Percentiles rank a stretch among this genome's conserved stretches.
These are phyloP conservation scores for Drosophila incognita DNA, from an alignment of 2,888 invertebrate genomes.

Conservation along the genomic window DNA sequence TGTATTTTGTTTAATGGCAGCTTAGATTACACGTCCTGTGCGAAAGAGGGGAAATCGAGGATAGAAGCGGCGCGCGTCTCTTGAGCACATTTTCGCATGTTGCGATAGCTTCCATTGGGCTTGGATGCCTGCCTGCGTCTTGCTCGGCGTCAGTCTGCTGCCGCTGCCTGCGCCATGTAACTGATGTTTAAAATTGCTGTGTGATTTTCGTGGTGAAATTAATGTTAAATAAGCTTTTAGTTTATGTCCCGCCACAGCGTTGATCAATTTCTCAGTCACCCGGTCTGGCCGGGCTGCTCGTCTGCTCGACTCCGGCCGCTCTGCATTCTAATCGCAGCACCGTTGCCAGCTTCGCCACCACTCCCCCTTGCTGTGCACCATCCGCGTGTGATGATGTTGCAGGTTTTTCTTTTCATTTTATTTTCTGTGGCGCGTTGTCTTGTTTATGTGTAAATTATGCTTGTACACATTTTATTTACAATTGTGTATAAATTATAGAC, in stretches of 20 bases:
- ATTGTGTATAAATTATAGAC: conserved; percentile 80
- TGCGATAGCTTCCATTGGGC: conserved; percentile 63
- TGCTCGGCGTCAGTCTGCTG: conserved; percentile 1
- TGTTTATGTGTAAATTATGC: conserved; percentile 80
- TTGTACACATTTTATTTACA: conserved; percentile 80
- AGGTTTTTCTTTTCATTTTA: conserved; percentile 43
- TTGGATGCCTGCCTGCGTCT: conserved; percentile 21
- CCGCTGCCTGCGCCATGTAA: conserved; percentile 61
- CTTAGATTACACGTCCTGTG: conserved; percentile 74
- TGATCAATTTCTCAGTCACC: conserved; percentile 80
- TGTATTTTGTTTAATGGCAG: conserved; percentile 81
- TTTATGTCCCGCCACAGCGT: conserved; percentile 80
- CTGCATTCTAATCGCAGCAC: conserved; percentile 63
- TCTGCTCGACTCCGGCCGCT: conserved; percentile 39
- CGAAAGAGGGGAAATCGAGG: conserved; percentile 31
- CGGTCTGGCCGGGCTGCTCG: conserved; percentile 45
- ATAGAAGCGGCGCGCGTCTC: conserved; percentile 12
- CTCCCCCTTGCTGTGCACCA: conserved; percentile 14
- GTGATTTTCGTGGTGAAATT: conserved; percentile 82
- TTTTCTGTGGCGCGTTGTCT: conserved; percentile 54
- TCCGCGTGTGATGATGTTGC: conserved; percentile 57
- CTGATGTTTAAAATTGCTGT: conserved; percentile 79
- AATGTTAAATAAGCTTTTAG: conserved; percentile 81
- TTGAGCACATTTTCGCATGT: conserved; percentile 67
- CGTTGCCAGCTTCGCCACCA: conserved; percentile 18